Conservation (phyloP, 2,113 vertebrate genomes). For the Stictonetta naevosa region DNA sequence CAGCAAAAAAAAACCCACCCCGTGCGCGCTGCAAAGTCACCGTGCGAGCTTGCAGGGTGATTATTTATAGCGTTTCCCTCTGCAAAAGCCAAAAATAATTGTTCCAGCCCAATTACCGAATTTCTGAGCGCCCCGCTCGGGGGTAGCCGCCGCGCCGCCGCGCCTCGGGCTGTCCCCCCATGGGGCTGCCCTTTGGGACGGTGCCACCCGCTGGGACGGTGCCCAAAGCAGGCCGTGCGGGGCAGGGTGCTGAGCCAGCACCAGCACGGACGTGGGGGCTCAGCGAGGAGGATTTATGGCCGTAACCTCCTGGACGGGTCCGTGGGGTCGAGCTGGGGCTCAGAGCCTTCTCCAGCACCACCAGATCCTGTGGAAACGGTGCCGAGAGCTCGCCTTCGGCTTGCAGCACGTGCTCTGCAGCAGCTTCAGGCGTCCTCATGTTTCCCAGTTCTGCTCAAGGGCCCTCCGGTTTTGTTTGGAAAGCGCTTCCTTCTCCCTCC, state of each 20-base stretch:
- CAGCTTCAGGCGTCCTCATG: background rate
- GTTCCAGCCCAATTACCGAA: constrained; percentile 62
- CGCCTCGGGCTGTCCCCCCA: background rate
- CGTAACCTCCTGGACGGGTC: background rate
- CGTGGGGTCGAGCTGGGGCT: accelerated
- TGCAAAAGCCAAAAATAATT: constrained; percentile 68
- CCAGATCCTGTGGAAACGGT: background rate
- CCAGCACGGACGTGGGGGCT: accelerated
- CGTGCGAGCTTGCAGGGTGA: constrained; percentile 27
- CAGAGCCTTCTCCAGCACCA: background rate
- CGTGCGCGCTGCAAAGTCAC: constrained; percentile 57
- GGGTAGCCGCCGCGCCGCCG: background rate
- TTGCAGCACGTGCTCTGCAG: background rate
- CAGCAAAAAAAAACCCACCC: background rate
- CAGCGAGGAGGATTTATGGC: accelerated
- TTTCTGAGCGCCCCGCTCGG: background rate
- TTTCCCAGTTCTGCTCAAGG: background rate
- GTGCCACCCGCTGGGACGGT: no score
- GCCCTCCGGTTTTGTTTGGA: background rate
- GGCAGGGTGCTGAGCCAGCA: background rate
- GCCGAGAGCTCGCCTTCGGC: background rate
- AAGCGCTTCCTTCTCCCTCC: background rate
- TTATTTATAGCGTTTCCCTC: constrained; percentile 63
- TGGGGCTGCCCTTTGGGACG: background rate
- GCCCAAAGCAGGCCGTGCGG: background rate